Evolutionary conservation across 1,140 invertebrate species (phyloP), one percentile per base, ranked within the genome.

Genomic region (Drosophila auraria): DNA sequence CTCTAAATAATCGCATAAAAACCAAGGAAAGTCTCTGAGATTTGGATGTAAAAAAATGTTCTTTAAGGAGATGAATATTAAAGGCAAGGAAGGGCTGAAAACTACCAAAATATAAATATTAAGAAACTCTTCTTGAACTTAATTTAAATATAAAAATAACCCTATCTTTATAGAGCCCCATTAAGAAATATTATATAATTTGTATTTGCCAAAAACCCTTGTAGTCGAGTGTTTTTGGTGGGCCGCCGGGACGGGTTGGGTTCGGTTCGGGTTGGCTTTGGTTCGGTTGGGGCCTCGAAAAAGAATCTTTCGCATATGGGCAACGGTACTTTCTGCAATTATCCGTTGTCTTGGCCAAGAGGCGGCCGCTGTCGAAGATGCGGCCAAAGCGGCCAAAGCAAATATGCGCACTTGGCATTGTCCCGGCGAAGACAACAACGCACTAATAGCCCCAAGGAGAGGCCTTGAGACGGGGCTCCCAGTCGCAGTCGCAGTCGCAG

Each of bases 241-340:
- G 17, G 33, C 33, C 17, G 17, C 33, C 53, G 38, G 30, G 45
- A 12, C 25, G 9, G 23, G 33, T 15, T 56, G 33, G 53, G 53
- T 5, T 56, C n/a, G 53, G 33, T 38, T 56, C 14, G 12, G 27
- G 17, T 15, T 56, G 33, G 53, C 53, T 56, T 56, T 56, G 54
- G 54, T 56, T 56, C 0, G 15, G 40, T n/a, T 30, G n/a, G 20
- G 42, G 15, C 30, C 27, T 40, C 44, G 44, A 75, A 74, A 58
- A 58, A 83, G 70, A 84, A 84, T 90, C 78, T 82, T 73, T 89
- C 84, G 86, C 84, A 90, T 89, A 90, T 78, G 81, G 70, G 62
- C 68, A 89, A 89, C 86, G 86, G 86, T 90, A 89, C 86, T 89
- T 89, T 86, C 73, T 90, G 82, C 86, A 89, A 89, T 89, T 89